phyloP scores from a whole-genome alignment of 2,113 vertebrate genomes.

The Etheostoma spectabile region DNA sequence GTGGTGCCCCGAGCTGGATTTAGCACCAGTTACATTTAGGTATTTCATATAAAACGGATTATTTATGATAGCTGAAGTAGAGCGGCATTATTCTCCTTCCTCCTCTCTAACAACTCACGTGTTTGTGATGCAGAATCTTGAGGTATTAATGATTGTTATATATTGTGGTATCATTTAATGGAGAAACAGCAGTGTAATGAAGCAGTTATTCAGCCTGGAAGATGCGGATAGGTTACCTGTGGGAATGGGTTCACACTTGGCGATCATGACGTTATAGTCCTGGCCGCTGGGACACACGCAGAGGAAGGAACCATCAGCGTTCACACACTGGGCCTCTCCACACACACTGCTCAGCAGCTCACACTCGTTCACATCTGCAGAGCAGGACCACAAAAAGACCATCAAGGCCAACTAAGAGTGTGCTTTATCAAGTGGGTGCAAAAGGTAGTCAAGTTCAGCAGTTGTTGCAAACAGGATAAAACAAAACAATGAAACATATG shows the following conservation, averaged over 20 bases:
- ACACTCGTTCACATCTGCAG: slow-evolving; percentile 96
- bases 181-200: neutral
- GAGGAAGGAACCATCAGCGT: slow-evolving; percentile 91
- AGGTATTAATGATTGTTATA: neutral
- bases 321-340: slow-evolving; percentile 94
- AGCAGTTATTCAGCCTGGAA: neutral
- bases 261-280: slow-evolving; percentile 92
- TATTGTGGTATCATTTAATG: neutral
- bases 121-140: neutral
- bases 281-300: slow-evolving; percentile 91
- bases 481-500: neutral
- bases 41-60: neutral
- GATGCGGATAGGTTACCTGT: slow-evolving; percentile 82
- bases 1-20: neutral
- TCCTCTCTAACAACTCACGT: neutral
- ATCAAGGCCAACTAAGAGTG: neutral
- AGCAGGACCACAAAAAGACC: slow-evolving; percentile 1
- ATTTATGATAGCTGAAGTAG: neutral
- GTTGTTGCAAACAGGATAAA: neutral
- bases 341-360: slow-evolving; percentile 93
- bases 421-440: neutral
- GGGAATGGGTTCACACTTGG: slow-evolving; percentile 87
- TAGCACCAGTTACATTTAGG: neutral
- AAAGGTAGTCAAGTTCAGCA: neutral
- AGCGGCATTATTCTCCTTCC: neutral